Conservation (phyloP, 2,797 vertebrate species). For the Onychomys torridus region DNA sequence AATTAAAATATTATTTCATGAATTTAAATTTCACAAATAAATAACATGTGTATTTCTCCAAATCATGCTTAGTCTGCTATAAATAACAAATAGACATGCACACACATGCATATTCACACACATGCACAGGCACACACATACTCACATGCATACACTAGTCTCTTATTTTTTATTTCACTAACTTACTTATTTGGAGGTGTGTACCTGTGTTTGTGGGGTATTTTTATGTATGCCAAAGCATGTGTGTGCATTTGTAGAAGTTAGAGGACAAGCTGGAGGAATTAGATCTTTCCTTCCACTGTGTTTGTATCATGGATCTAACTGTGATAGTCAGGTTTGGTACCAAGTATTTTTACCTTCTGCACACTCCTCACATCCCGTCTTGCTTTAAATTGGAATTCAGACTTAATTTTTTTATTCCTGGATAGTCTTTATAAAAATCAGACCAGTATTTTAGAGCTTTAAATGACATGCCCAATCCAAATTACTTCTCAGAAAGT, state of each 20-base stretch:
- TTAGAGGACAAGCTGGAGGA: background rate
- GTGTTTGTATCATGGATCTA: background rate
- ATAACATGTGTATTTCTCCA: background rate
- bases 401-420: background rate
- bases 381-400: background rate
- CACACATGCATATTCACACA: background rate
- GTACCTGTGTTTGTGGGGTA: background rate
- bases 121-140: background rate
- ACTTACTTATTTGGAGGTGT: background rate
- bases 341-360: background rate
- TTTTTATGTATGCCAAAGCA: too few relatives aligned
- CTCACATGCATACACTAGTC: background rate
- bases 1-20: background rate
- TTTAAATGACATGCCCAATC: conserved; percentile 62
- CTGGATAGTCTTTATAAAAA: conserved; percentile 33
- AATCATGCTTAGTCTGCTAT: background rate
- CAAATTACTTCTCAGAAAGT: conserved; percentile 70
- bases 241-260: background rate
- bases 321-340: background rate
- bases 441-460: background rate
- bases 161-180: background rate
- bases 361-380: too few relatives aligned
- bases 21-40: conserved; percentile 16
- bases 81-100: background rate
- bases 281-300: background rate